These are phyloP conservation scores for Hesperophylax magnus DNA, from an alignment of 1,140 invertebrate species.

Conservation along the genomic window DNA sequence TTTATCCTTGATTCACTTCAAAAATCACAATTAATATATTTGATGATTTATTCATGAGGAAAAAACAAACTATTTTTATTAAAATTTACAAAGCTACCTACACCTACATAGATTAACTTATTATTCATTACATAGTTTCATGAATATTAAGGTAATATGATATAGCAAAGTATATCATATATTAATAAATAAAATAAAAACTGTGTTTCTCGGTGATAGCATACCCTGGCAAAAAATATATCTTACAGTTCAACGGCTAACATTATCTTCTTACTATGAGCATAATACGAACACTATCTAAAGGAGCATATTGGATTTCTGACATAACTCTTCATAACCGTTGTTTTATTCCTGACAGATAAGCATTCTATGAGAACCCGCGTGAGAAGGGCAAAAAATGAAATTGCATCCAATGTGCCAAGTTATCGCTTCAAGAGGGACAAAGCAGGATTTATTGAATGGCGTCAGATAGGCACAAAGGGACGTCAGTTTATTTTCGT, in stretches of 20 bases:
- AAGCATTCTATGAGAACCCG: constrained; percentile 38
- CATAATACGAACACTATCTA: neutral
- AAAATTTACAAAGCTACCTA: too few species aligned
- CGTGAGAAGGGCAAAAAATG: constrained; percentile 39
- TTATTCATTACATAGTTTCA: too few species aligned
- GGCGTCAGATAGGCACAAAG: constrained; percentile 51
- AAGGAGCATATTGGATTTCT: constrained; percentile 44
- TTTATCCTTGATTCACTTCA: too few species aligned
- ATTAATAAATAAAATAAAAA: neutral
- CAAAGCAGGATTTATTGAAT: constrained; percentile 51
- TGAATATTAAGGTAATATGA: neutral
- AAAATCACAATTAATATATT: too few species aligned
- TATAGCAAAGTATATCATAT: neutral
- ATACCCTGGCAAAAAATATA: neutral
- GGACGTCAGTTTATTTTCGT: constrained; percentile 51
- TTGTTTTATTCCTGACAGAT: constrained; percentile 41
- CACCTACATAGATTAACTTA: too few species aligned
- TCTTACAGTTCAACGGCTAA: neutral
- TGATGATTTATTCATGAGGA: too few species aligned
- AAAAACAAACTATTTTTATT: too few species aligned
- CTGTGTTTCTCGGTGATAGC: neutral
- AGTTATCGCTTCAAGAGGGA: constrained; percentile 42
- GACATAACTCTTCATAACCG: constrained; percentile 35
- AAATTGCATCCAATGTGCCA: constrained; percentile 52
- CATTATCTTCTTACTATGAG: neutral